Conservation (phyloP, 1,140 invertebrate genomes). For the Brachionus rotundiformis region DNA sequence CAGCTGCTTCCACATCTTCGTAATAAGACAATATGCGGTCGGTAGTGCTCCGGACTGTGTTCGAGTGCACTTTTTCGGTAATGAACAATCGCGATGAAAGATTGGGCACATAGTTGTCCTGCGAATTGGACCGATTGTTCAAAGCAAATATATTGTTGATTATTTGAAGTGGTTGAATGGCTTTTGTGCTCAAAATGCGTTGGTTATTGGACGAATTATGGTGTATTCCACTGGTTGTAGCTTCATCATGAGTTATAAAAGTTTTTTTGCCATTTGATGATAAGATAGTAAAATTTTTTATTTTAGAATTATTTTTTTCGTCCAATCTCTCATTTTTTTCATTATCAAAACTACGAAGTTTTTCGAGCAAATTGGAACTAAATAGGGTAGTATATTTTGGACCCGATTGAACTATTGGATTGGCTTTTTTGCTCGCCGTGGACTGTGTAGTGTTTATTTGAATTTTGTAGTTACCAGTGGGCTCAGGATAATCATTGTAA, state of each 20-base stretch:
- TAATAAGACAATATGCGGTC: background rate
- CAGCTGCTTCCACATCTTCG: background rate
- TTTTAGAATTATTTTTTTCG: background rate
- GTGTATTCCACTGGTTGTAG: background rate
- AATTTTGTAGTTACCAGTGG: constrained; percentile 3
- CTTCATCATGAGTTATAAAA: background rate
- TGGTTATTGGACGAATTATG: background rate
- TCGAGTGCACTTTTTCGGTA: constrained; percentile 10
- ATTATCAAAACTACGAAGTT: constrained; percentile 12
- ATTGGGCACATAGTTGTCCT: constrained; percentile 19
- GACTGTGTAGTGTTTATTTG: constrained; percentile 12
- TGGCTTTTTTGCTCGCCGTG: background rate
- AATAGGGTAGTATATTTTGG: constrained; percentile 5
- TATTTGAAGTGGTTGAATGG: background rate
- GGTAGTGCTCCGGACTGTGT: background rate
- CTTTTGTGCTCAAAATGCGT: background rate
- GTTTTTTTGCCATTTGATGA: constrained; percentile 47
- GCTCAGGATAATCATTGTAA: constrained; percentile 4
- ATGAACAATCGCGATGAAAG: background rate
- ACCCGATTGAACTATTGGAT: background rate
- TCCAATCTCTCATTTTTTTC: constrained; percentile 29
- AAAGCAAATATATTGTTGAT: constrained; percentile 35
- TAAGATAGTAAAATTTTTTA: constrained; percentile 47
- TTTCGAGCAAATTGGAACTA: constrained; percentile 35
- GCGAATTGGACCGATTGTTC: background rate